phyloP scores from a whole-genome alignment of 2,888 invertebrate genomes.

The Strigamia maritima region DNA sequence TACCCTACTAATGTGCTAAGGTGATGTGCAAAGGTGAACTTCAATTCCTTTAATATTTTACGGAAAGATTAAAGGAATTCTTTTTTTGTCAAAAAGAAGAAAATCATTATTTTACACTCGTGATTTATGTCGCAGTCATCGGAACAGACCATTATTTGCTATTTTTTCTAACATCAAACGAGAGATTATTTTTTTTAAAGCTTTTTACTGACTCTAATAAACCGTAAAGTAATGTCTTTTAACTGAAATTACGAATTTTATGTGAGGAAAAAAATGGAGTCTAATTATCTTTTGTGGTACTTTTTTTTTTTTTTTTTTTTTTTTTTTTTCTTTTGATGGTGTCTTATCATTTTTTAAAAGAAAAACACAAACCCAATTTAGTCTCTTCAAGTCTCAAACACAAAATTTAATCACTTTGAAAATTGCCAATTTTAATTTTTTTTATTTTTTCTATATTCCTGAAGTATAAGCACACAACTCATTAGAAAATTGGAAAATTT shows the following conservation, averaged over 20 bases:
- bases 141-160: not conserved
- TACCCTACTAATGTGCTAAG: not conserved
- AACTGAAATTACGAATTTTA: not conserved
- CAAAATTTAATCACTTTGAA: not conserved
- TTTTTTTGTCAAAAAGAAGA: not conserved
- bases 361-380: not conserved
- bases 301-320: not conserved
- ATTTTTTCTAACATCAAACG: not conserved
- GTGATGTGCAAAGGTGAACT: not conserved
- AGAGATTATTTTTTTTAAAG: not conserved
- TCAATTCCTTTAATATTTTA: not conserved
- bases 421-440: not conserved
- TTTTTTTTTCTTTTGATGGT: not conserved
- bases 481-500: too few species aligned
- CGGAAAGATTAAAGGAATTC: not conserved
- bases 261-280: not conserved
- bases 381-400: not conserved
- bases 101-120: not conserved
- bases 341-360: not conserved
- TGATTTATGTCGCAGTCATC: not conserved
- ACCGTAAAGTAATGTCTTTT: not conserved
- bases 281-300: not conserved
- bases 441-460: not conserved
- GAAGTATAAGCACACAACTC: not conserved
- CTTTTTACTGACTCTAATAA: not conserved